A percentile compares a stretch with the other conserved stretches of the same genome.
These are phyloP conservation scores for Cassiopea andromeda DNA, from an alignment of 30 jellyfish, hydroid and myxozoan species.

Conservation along the genomic window DNA sequence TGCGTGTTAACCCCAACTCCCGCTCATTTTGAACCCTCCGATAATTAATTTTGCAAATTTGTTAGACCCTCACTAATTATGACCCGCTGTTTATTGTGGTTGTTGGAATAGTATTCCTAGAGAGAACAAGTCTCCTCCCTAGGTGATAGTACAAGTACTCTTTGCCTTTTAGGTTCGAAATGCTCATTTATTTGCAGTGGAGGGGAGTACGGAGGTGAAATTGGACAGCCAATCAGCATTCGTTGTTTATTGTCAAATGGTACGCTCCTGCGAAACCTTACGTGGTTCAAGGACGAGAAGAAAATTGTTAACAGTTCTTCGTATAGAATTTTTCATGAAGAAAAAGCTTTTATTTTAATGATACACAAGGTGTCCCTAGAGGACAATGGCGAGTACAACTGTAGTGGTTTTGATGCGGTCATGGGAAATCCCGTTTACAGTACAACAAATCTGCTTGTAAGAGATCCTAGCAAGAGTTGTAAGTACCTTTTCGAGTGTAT, in stretches of 20 bases:
- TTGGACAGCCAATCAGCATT: slow-evolving; percentile 1
- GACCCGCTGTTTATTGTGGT: neutral
- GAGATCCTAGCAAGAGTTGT: neutral
- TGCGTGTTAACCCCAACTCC: too few species aligned
- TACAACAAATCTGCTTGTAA: neutral
- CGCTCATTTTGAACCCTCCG: too few species aligned
- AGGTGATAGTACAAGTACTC: neutral
- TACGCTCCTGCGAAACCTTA: neutral
- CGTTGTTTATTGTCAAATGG: slow-evolving; percentile 7
- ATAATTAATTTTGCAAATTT: too few species aligned
- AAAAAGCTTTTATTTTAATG: neutral
- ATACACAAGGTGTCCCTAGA: neutral
- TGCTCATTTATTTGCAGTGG: slow-evolving; percentile 31
- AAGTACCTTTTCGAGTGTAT: neutral
- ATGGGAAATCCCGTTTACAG: slow-evolving; percentile 16
- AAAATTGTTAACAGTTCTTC: neutral
- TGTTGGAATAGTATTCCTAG: neutral
- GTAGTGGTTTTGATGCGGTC: slow-evolving; percentile 28
- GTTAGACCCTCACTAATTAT: too few species aligned
- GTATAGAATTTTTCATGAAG: neutral
- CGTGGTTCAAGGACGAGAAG: slow-evolving; percentile 18
- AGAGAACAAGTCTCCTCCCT: neutral
- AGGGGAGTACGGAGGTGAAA: neutral
- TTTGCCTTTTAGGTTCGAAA: neutral
- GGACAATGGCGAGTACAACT: slow-evolving; percentile 16